Evolutionary conservation across 2,888 invertebrate species (phyloP).

Genomic region (Lacanobia oleracea): DNA sequence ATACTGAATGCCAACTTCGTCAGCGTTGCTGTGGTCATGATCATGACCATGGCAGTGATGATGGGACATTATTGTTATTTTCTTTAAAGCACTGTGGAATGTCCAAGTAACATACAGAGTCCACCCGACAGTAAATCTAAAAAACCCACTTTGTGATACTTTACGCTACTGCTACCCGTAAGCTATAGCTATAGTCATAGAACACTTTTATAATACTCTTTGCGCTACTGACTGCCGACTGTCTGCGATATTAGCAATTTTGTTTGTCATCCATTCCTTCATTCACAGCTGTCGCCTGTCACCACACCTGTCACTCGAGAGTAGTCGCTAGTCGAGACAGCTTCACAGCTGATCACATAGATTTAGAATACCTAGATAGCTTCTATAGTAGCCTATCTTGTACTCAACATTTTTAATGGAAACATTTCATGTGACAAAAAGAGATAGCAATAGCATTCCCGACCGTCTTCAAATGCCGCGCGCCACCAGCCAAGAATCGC

Average conservation of each 20-base stretch:
- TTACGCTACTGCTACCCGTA: not conserved
- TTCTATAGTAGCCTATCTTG: too few relatives aligned
- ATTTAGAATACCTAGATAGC: too few relatives aligned
- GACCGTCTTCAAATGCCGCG: too few relatives aligned
- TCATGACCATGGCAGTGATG: conserved; percentile 91
- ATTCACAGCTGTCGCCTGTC: not conserved
- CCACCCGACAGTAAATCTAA: not conserved
- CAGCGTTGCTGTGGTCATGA: conserved; percentile 91
- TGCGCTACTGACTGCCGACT: not conserved
- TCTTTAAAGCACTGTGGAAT: not conserved
- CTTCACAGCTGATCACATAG: too few relatives aligned
- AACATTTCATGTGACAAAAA: too few relatives aligned
- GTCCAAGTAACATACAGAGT: not conserved
- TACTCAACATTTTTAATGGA: too few relatives aligned
- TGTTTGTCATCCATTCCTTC: conserved; percentile 10
- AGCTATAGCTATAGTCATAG: too few relatives aligned
- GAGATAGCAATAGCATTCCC: too few relatives aligned
- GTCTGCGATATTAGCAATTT: not conserved
- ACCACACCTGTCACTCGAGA: not conserved
- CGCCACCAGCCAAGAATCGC: too few relatives aligned
- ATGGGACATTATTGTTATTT: conserved; percentile 85
- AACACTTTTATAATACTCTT: too few relatives aligned
- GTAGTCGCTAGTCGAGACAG: too few relatives aligned
- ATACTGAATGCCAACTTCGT: conserved; percentile 94
- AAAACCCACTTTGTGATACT: not conserved